Evolutionary conservation across 2,113 vertebrate species (phyloP).

Genomic region (Dolichallabes microphthalmus): DNA sequence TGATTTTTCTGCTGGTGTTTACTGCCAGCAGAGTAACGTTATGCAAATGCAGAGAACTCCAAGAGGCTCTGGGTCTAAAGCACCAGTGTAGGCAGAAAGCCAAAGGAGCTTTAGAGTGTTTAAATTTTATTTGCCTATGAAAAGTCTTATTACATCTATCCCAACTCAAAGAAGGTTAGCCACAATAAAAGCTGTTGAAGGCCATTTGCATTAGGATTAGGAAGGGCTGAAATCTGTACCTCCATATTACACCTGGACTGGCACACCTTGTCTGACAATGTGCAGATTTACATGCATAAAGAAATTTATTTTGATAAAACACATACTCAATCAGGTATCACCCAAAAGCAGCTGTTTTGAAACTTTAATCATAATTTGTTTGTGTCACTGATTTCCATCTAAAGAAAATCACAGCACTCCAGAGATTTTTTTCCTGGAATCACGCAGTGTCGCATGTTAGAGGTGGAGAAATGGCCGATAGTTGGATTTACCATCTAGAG

Average conservation of each 20-base stretch:
- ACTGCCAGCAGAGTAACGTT: slow-evolving; percentile 62
- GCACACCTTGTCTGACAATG: neutral
- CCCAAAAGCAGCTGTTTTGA: neutral
- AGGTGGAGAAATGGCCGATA: slow-evolving; percentile 58
- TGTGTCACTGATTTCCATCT: slow-evolving; percentile 40
- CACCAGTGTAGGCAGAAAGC: slow-evolving; percentile 13
- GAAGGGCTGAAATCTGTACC: neutral
- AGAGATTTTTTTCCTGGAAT: slow-evolving; percentile 65
- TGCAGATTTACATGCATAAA: neutral
- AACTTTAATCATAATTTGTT: slow-evolving; percentile 9
- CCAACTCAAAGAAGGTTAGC: slow-evolving; percentile 2
- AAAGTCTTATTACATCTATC: neutral
- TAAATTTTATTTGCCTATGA: slow-evolving; percentile 26
- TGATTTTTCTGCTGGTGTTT: slow-evolving; percentile 57
- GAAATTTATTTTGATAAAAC: slow-evolving; percentile 13
- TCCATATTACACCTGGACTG: slow-evolving; percentile 6
- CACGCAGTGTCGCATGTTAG: slow-evolving; percentile 58
- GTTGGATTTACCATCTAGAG: slow-evolving; percentile 76
- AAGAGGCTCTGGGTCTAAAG: slow-evolving; percentile 28
- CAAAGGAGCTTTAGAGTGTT: slow-evolving; percentile 1
- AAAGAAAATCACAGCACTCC: slow-evolving; percentile 44
- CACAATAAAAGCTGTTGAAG: neutral
- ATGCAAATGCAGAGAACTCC: slow-evolving; percentile 57
- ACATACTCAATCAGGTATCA: neutral
- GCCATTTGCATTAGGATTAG: neutral